A percentile compares a stretch with the other conserved stretches of the same genome.
These are phyloP conservation scores for Polydrusus pterygomalis DNA, from an alignment of 2,888 invertebrate genomes.

Conservation along the genomic window DNA sequence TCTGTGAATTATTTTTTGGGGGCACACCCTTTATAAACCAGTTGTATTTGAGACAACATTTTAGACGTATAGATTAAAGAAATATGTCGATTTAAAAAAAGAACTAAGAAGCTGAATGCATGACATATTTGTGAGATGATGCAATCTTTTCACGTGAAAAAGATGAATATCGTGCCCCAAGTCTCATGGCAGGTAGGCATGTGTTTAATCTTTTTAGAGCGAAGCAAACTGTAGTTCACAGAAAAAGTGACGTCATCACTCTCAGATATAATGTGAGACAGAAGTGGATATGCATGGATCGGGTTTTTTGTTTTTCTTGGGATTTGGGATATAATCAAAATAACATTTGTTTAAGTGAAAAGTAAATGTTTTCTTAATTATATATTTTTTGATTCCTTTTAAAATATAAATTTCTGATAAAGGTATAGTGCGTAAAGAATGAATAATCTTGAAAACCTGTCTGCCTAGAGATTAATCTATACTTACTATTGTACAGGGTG, in stretches of 20 bases:
- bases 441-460: too few species aligned
- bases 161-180: background rate
- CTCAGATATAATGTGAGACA: background rate
- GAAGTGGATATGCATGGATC: background rate
- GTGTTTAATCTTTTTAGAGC: slow-evolving; percentile 7
- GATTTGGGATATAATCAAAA: background rate
- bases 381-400: background rate
- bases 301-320: background rate
- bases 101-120: background rate
- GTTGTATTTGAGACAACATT: background rate
- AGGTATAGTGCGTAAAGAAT: too few species aligned
- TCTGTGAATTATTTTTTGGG: too few species aligned
- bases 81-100: background rate
- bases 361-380: slow-evolving; percentile 2
- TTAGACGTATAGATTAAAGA: background rate
- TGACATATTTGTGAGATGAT: slow-evolving; percentile 4
- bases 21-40: too few species aligned
- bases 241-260: slow-evolving; percentile 2
- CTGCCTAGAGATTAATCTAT: too few species aligned
- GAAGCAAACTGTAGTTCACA: background rate
- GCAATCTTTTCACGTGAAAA: slow-evolving; percentile 1
- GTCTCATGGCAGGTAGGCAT: background rate
- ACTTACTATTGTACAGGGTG: too few species aligned
- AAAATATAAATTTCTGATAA: background rate
- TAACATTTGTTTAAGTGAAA: background rate